A percentile compares a stretch with the other conserved stretches of the same genome.
These are phyloP conservation scores for Caenorhabditis panamensis DNA, from an alignment of 2,888 invertebrate species.

Conservation along the genomic window DNA sequence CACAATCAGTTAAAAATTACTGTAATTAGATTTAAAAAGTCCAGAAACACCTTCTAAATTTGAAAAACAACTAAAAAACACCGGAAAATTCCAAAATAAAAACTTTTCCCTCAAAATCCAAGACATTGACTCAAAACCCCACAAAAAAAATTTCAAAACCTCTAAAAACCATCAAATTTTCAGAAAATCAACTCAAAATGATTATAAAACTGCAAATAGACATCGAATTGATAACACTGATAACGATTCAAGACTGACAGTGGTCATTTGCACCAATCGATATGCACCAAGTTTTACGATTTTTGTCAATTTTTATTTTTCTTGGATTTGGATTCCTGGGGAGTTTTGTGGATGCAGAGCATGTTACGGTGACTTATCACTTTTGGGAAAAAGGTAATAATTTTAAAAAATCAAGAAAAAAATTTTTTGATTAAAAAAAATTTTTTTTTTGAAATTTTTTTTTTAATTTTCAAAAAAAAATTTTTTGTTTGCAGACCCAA, in stretches of 20 bases:
- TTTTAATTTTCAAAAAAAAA: too few relatives aligned
- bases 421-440: not conserved
- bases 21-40: too few relatives aligned
- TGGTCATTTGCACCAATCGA: constrained; percentile 14
- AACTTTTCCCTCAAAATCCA: too few relatives aligned
- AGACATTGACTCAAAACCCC: too few relatives aligned
- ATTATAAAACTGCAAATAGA: not conserved
- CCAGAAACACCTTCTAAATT: not conserved
- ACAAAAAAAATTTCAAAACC: not conserved
- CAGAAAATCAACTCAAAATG: constrained; percentile 16
- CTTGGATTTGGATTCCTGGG: too few relatives aligned
- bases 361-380: constrained; percentile 40
- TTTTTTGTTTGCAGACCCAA: constrained; percentile 11
- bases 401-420: constrained; percentile 1
- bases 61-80: not conserved
- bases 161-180: constrained; percentile 1
- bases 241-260: not conserved
- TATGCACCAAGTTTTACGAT: constrained; percentile 16
- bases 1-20: too few relatives aligned
- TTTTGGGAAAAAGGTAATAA: constrained; percentile 50
- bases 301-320: not conserved
- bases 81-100: too few relatives aligned
- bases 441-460: not conserved
- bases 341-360: too few relatives aligned
- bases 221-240: constrained; percentile 1